phyloP scores from a whole-genome alignment of 2,888 invertebrate genomes.

The Invenusta paracnida region DNA sequence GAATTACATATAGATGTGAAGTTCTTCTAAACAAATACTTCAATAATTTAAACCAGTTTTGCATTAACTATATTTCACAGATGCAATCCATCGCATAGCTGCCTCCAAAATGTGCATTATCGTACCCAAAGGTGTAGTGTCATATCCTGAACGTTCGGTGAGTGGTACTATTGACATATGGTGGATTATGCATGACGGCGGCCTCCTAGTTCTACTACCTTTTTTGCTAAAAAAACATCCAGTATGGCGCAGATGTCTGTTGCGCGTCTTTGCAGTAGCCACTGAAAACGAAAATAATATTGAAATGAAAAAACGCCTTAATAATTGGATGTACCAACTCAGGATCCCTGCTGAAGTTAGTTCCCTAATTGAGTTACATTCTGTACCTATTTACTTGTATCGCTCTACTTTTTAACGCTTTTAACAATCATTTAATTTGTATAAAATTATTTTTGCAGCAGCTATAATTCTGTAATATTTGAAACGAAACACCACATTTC shows the following conservation, averaged over 20 bases:
- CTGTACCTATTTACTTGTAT: no score
- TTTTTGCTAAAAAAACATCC: conserved; percentile 75
- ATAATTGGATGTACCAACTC: conserved; percentile 89
- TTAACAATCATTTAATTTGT: no score
- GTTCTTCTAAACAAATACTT: no score
- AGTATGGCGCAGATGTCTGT: conserved; percentile 49
- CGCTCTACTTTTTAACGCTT: no score
- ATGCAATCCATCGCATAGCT: conserved; percentile 41
- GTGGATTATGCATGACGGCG: conserved; percentile 80
- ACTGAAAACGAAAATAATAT: conserved; percentile 96
- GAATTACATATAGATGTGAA: background rate
- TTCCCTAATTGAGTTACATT: no score
- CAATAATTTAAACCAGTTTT: no score
- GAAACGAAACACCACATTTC: no score
- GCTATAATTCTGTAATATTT: no score
- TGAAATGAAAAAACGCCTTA: conserved; percentile 95
- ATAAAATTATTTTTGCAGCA: no score
- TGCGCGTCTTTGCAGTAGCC: conserved; percentile 50
- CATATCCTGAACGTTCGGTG: conserved; percentile 84
- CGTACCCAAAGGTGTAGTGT: conserved; percentile 89
- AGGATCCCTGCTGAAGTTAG: conserved; percentile 86
- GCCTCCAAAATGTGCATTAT: conserved; percentile 75
- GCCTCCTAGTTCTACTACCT: conserved; percentile 52
- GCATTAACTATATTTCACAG: no score
- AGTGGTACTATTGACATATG: conserved; percentile 91